Base-by-base conservation (phyloP, 2,797 vertebrate genomes). In the Phrynocephalus guinanensis region DNA sequence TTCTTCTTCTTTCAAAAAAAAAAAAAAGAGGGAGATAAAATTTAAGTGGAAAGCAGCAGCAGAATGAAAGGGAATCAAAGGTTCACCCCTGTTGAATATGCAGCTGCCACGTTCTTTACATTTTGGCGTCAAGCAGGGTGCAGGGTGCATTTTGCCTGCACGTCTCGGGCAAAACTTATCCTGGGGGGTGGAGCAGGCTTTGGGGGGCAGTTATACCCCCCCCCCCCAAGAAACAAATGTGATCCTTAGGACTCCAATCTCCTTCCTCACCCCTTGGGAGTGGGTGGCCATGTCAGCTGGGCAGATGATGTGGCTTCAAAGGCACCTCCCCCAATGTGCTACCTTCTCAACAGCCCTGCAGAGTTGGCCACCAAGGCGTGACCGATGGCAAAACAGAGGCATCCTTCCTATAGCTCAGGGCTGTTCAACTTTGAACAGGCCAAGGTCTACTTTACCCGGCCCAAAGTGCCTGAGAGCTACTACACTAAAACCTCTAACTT, bases 21-120 rank as follows among this genome's bases (percentile, higher is more conserved):
- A 33, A 33, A 33, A 44, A 44, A 11, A 78, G 77, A 88, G 77
- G 79, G n/a, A 84, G 92, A 90, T 77, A 77, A 82, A 90, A 86
- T 87, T 75, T 0, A 67, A 84, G 81, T 33, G 84, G 33, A 8
- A 0, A 76, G 78, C 28, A 89, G 85, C 0, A 75, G 0, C 0
- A 89, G 87, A 83, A 72, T 89, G 68, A 85, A 75, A 90, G 13
- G 24, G 20, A 48, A 66, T 3, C 56, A 77, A 77, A n/a, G 18
- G 50, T 18, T 44, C 26, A 78, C 87, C 89, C 90, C 38, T 5
- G 3, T 44, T 44, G 38, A 44, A 44, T 44, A 44, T 0, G 82
- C 7, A 81, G 90, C 91, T 67, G 79, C 94, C 87, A 33, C 5
- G 10, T 16, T 15, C n/a, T 56, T 11, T 16, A 13, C 9, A 44